Evolutionary conservation across 92 coral and sea anemone species (phyloP), one percentile per base, ranked within the genome.

Genomic region (Porites rus): DNA sequence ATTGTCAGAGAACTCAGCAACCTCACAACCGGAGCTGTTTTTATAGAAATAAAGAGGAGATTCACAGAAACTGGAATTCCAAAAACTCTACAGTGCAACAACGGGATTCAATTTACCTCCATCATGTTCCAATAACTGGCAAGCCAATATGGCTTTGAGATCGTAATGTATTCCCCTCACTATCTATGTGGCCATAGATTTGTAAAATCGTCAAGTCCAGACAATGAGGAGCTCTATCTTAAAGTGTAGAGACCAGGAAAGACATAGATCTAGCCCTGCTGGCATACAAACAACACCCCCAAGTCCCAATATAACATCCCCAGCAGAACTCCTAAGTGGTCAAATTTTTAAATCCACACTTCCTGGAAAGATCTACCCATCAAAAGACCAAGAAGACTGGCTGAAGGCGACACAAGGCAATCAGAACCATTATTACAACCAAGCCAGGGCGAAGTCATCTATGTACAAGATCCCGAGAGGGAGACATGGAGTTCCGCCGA

Each of bases 201-300:
- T 50, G 84, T 76, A 7, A 84, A 90, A 74, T 71, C 75, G 6
- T 8, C 87, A 74, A 69, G 90, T 86, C 68, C 87, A 86, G 53
- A 75, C 81, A 22, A 74, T 86, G 9, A 86, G 86, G 84, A 80
- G 58, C 81, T 65, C 76, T 19, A 56, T 80, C 69, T 75, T 90
- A 25, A 90, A 90, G 61, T 86, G 87, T 76, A 75, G 83, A 90
- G 58, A 60, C 84, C 46, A 75, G 64, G 24, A 75, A 52, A 7
- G 90, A 90, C 76, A 84, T 72, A 28, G 60, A 80, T 70, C 82
- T 90, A 71, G 90, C 85, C 76, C 86, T 90, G 68, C 62, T 90
- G 68, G 78, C 87, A 12, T 78, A 13, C 76, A 90, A 22, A 86
- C 93, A 66, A 90, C 80, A 52, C 91, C 87, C 60, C 43, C 75